phyloP scores from a whole-genome alignment of 2,888 invertebrate species.

The Shargacucullia verbasci region DNA sequence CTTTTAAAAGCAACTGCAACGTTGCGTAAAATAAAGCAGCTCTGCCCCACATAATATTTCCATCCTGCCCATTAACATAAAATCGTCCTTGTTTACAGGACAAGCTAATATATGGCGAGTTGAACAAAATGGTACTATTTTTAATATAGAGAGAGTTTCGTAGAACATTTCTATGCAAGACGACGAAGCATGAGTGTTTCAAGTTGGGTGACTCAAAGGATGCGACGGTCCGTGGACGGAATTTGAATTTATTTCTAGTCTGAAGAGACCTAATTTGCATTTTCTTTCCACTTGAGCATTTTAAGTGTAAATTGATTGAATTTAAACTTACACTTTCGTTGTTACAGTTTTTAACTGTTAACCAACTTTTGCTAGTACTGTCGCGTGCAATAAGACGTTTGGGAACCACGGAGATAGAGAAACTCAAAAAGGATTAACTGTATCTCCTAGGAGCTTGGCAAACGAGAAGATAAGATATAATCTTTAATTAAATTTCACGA shows the following conservation, averaged over 20 bases:
- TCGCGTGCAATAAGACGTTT: no score
- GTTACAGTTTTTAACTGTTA: no score
- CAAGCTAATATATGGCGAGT: conserved; percentile 5
- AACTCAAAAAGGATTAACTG: no score
- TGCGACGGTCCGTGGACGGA: conserved; percentile 51
- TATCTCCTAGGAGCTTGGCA: no score
- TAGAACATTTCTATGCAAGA: conserved; percentile 54
- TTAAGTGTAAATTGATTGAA: conserved; percentile 39
- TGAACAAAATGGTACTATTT: conserved; percentile 21
- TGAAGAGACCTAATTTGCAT: conserved; percentile 48
- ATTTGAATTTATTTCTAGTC: conserved; percentile 52
- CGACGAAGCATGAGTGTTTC: conserved; percentile 50
- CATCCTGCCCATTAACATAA: conserved; percentile 9
- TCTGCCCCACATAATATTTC: not conserved
- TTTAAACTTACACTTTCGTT: conserved; percentile 18
- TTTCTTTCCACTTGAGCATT: conserved; percentile 32
- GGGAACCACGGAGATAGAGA: no score
- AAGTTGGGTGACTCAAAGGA: conserved; percentile 57
- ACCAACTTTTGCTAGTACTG: no score
- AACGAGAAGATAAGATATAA: no score
- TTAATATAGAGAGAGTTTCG: conserved; percentile 25
- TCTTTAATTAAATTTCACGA: no score
- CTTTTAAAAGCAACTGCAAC: not conserved
- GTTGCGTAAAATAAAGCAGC: conserved; percentile 5
- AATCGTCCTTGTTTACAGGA: conserved; percentile 24